Evolutionary conservation across 2,113 vertebrate species (phyloP).

Genomic region (Pseudorectes ferrugineus): DNA sequence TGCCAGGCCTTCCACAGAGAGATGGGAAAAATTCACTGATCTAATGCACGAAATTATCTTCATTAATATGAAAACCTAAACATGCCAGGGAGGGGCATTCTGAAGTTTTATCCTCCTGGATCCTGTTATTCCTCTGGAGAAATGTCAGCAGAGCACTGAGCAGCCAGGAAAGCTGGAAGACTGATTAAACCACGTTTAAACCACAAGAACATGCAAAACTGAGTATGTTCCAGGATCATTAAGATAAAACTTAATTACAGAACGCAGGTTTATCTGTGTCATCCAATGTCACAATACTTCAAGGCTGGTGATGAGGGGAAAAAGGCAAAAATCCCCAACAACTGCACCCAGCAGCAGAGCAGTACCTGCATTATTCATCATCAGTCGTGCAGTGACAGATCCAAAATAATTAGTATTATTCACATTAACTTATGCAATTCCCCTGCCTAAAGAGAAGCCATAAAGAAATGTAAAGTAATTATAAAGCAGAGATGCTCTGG

Average conservation of each 20-base stretch:
- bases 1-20: not conserved
- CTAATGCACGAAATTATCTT: not conserved
- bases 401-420: conserved; percentile 56
- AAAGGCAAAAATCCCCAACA: not conserved
- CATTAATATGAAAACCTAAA: not conserved
- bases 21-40: not conserved
- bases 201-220: not conserved
- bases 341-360: not conserved
- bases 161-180: not conserved
- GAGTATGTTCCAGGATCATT: not conserved
- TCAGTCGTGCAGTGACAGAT: conserved; percentile 25
- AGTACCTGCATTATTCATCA: conserved; percentile 62
- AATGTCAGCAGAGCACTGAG: not conserved
- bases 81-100: not conserved
- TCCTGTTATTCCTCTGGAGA: not conserved
- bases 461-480: conserved; percentile 5
- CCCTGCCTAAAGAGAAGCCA: not conserved
- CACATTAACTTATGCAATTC: conserved; percentile 37
- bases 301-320: not conserved
- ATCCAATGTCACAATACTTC: conserved; percentile 50
- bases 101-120: not conserved
- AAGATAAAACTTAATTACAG: conserved; percentile 38
- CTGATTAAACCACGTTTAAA: not conserved
- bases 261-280: not conserved
- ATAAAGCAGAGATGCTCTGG: not conserved